These are phyloP conservation scores for Leptopilina drosophilae DNA, from an alignment of 2,888 invertebrate species.

Conservation along the genomic window DNA sequence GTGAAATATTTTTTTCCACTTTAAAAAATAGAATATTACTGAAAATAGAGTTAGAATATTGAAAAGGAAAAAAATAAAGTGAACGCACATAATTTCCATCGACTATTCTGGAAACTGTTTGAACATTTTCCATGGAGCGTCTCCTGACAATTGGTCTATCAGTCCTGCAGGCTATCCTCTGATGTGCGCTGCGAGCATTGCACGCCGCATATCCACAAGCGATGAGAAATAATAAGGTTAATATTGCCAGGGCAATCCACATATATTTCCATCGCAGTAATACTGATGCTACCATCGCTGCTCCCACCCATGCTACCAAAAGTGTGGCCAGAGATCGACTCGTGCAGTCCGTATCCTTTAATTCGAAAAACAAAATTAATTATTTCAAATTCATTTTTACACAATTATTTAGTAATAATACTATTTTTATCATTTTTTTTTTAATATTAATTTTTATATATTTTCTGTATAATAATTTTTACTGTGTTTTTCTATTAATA, in stretches of 20 bases:
- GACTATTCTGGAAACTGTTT: constrained; percentile 60
- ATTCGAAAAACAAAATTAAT: neutral
- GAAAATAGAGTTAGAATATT: neutral
- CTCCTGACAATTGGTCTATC: constrained; percentile 52
- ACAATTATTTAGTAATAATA: no score
- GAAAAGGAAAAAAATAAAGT: neutral
- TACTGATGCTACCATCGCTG: constrained; percentile 66
- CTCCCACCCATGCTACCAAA: constrained; percentile 65
- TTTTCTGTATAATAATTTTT: no score
- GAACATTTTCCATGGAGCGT: constrained; percentile 48
- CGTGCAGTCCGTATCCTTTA: constrained; percentile 64
- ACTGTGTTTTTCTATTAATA: no score
- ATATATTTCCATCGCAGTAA: constrained; percentile 67
- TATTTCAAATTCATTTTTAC: neutral
- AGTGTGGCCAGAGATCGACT: constrained; percentile 65
- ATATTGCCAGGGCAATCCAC: constrained; percentile 66
- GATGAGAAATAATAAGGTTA: constrained; percentile 65
- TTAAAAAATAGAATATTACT: neutral
- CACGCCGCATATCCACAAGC: constrained; percentile 66
- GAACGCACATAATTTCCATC: constrained; percentile 53
- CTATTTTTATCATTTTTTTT: no score
- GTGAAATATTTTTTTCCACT: no score
- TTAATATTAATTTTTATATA: no score
- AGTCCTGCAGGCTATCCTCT: constrained; percentile 48
- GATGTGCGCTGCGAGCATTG: constrained; percentile 56